Evolutionary conservation across 1,140 invertebrate genomes (phyloP).

Genomic region (Cotesia vestalis): DNA sequence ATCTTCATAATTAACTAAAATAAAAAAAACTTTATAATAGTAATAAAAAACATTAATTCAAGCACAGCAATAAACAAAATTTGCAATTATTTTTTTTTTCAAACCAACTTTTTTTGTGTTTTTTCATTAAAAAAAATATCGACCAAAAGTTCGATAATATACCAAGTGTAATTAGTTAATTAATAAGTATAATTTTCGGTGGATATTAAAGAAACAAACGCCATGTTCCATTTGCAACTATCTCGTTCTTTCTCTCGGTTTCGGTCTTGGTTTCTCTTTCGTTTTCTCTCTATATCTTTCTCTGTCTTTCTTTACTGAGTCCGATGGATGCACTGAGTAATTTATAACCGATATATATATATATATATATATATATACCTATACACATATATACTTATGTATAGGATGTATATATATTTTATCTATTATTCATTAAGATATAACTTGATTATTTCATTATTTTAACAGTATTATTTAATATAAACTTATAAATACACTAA

Average conservation of each 20-base stretch:
- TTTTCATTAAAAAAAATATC: constrained; percentile 7
- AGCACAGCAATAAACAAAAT: too few relatives aligned
- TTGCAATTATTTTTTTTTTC: too few relatives aligned
- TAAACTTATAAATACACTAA: constrained; percentile 28
- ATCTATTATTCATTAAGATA: constrained; percentile 3
- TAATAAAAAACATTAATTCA: too few relatives aligned
- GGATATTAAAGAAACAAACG: constrained; percentile 59
- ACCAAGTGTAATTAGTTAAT: constrained; percentile 28
- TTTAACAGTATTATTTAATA: constrained; percentile 3
- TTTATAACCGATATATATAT: not conserved
- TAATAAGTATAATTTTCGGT: constrained; percentile 42
- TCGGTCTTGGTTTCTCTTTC: constrained; percentile 7
- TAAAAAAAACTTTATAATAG: not conserved
- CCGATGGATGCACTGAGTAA: not conserved
- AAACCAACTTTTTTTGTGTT: too few relatives aligned
- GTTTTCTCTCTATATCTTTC: not conserved
- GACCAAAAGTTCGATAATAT: constrained; percentile 9
- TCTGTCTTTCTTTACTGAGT: constrained; percentile 13
- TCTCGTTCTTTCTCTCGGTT: constrained; percentile 9
- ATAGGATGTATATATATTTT: not conserved
- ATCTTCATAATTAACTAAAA: constrained; percentile 19
- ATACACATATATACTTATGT: too few relatives aligned
- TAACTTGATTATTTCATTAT: constrained; percentile 40
- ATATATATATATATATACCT: too few relatives aligned
- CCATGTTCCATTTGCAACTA: constrained; percentile 56